A percentile compares a stretch with the other conserved stretches of the same genome.
Evolutionary conservation across 2,113 vertebrate species (phyloP).

Genomic region (Chrysemys picta): DNA sequence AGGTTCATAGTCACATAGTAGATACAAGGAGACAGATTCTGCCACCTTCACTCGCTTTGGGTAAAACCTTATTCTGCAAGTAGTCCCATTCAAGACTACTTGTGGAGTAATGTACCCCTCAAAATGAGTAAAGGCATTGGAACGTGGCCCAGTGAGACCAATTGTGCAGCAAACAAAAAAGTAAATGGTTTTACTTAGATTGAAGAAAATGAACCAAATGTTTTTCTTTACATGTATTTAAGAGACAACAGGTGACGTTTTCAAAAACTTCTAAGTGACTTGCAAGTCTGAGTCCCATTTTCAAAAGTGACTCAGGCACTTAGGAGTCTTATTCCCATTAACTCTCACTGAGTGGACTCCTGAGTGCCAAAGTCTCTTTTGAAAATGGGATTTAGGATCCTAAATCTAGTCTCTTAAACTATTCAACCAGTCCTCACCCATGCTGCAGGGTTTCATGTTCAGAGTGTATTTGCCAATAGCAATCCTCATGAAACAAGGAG

Average conservation of each 20-base stretch:
- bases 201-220: background rate
- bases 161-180: background rate
- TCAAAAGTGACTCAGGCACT: background rate
- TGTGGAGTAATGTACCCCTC: background rate
- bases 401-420: background rate
- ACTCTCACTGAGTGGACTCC: background rate
- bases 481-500: background rate
- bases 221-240: background rate
- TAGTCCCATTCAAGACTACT: background rate
- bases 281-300: background rate
- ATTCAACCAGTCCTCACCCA: too few species aligned
- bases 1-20: rapidly evolving
- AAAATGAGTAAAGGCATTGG: background rate
- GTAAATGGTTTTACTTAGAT: background rate
- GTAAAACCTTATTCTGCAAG: background rate
- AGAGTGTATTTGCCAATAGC: rapidly evolving
- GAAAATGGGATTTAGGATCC: background rate
- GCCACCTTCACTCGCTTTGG: background rate
- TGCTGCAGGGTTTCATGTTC: background rate
- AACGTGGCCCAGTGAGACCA: background rate
- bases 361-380: background rate
- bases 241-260: background rate
- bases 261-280: background rate
- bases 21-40: rapidly evolving
- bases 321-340: background rate